phyloP scores from a whole-genome alignment of 1,140 invertebrate species.

The Drosophila grimshawi region DNA sequence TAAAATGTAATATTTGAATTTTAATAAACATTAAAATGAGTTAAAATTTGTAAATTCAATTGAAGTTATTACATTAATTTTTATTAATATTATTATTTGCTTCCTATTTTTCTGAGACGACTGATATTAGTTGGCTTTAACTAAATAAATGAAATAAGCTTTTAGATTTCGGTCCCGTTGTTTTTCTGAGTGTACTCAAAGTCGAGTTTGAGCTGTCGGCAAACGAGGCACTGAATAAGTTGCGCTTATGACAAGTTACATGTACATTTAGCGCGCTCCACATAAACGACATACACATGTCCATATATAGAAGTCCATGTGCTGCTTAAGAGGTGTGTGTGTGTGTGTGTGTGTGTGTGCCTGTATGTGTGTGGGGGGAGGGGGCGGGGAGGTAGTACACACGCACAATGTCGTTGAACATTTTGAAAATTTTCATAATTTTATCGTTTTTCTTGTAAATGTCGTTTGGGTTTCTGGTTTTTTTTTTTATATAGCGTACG shows the following conservation, averaged over 20 bases:
- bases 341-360: not conserved
- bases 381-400: conserved; percentile 1
- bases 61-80: too few relatives aligned
- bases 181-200: not conserved
- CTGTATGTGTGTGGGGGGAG: not conserved
- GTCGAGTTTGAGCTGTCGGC: not conserved
- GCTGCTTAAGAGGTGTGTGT: conserved; percentile 4
- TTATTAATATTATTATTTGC: too few relatives aligned
- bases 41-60: too few relatives aligned
- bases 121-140: too few relatives aligned
- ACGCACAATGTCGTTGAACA: conserved; percentile 48
- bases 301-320: conserved; percentile 18
- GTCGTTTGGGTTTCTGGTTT: conserved; percentile 13
- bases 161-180: not conserved
- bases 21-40: too few relatives aligned
- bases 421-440: conserved; percentile 73
- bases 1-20: too few relatives aligned
- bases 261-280: conserved; percentile 70
- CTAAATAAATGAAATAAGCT: too few relatives aligned
- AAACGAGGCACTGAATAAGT: conserved; percentile 40
- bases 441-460: conserved; percentile 80
- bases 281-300: conserved; percentile 57
- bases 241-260: conserved; percentile 69
- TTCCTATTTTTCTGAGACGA: too few relatives aligned
- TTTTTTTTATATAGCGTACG: conserved; percentile 46